phyloP scores from a whole-genome alignment of 2,888 invertebrate species.

The Vanessa cardui region DNA sequence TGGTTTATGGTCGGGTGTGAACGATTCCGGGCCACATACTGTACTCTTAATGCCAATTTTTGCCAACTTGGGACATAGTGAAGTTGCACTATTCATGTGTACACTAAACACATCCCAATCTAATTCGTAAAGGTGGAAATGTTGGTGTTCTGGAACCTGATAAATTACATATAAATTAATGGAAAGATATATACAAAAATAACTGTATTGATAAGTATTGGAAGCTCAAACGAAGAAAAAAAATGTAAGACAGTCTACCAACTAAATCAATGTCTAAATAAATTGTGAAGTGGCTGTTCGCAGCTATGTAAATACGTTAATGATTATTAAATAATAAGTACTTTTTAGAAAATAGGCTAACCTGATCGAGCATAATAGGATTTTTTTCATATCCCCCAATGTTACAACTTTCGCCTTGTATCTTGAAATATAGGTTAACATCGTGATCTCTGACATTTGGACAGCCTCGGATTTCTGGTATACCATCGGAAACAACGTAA shows the following conservation, averaged over 20 bases:
- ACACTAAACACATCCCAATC: conserved; percentile 93
- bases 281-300: too few relatives aligned
- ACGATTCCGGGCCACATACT: conserved; percentile 95
- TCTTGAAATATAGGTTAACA: conserved; percentile 89
- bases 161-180: conserved; percentile 13
- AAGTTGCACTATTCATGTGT: conserved; percentile 87
- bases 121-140: conserved; percentile 92
- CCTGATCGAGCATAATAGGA: conserved; percentile 90
- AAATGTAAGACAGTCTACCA: too few relatives aligned
- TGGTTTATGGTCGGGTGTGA: conserved; percentile 95
- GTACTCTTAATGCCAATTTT: conserved; percentile 91
- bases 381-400: conserved; percentile 95
- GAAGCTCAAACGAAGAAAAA: too few relatives aligned
- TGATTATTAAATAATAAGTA: not conserved
- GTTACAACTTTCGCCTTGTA: conserved; percentile 91
- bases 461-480: conserved; percentile 87
- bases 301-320: too few relatives aligned
- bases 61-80: conserved; percentile 88
- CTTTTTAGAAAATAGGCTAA: conserved; percentile 49
- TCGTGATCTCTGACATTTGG: conserved; percentile 96
- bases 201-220: too few relatives aligned
- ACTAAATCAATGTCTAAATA: too few relatives aligned
- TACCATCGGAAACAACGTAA: conserved; percentile 91
- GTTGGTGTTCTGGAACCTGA: conserved; percentile 88
- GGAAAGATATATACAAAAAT: too few relatives aligned